A percentile compares a stretch with the other conserved stretches of the same genome.
phyloP scores from a whole-genome alignment of 2,797 vertebrate species.

The Danio albolineatus region DNA sequence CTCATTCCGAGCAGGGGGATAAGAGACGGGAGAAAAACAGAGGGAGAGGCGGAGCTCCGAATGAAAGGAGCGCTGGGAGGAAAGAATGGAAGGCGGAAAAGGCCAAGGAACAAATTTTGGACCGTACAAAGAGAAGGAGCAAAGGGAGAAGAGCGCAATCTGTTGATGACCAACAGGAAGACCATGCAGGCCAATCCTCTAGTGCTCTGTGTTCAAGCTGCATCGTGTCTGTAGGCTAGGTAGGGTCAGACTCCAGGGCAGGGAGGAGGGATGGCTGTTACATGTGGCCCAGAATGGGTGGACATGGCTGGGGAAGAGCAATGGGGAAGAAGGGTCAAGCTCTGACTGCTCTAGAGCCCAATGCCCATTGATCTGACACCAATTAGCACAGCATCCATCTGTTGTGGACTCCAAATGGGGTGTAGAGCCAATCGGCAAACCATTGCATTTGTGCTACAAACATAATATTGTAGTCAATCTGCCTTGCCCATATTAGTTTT shows the following conservation, averaged over 20 bases:
- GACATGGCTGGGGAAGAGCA: conserved; percentile 57
- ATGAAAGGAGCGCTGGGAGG: conserved; percentile 27
- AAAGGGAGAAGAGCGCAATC: conserved; percentile 4
- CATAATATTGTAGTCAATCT: not conserved
- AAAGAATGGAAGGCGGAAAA: conserved; percentile 24
- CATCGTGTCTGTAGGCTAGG: conserved; percentile 43
- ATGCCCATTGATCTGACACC: conserved; percentile 70
- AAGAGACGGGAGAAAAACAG: conserved; percentile 41
- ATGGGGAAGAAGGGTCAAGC: conserved; percentile 63
- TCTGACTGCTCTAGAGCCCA: conserved; percentile 70
- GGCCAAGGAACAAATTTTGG: conserved; percentile 48
- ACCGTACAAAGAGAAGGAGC: conserved; percentile 52
- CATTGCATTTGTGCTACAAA: conserved; percentile 15
- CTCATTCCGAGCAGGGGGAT: conserved; percentile 64
- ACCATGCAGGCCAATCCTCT: conserved; percentile 36
- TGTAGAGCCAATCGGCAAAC: conserved; percentile 17
- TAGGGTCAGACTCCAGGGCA: conserved; percentile 31
- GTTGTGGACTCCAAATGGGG: conserved; percentile 54
- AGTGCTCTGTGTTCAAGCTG: conserved; percentile 40
- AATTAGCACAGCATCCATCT: conserved; percentile 79
- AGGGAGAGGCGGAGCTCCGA: conserved; percentile 19
- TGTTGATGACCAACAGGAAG: conserved; percentile 31
- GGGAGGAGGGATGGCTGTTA: conserved; percentile 15
- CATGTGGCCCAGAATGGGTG: conserved; percentile 65
- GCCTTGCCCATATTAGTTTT: not conserved